Base-by-base conservation (phyloP, 2,888 invertebrate genomes). In the Trachelus iudaicus region DNA sequence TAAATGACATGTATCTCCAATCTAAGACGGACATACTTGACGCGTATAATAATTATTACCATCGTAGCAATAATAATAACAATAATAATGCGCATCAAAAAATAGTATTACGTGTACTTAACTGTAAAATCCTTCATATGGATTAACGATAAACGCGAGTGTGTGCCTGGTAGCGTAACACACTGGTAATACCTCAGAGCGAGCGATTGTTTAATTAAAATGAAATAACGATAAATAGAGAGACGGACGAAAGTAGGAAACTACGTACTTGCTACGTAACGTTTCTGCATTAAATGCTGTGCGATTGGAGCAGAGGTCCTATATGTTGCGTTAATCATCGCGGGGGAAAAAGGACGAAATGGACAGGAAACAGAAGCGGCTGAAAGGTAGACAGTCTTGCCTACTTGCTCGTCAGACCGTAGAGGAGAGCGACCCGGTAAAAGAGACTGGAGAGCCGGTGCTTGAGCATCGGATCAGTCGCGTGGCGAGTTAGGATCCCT, bases 361-460 rank as follows among this genome's bases (percentile, higher is more conserved):
- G 6, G 6, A 40, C 1, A 56, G 56, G 9, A 56, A 56, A 56
- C 9, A 56, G 56, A 56, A 56, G 23, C 9, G 23, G 23, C 40
- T 30, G 69, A 69, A 69, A 15, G 69, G 31, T 33, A 31, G 71
- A 3, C 12, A 12, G 31, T 35, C 33, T n/a, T 35, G 35, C 81
- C 80, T 84, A 88, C 75, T 85, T 84, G 76, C 81, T 85, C 82
- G 87, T 91, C 86, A 93, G 92, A 75, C 93, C 93, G 83, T 93
- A 93, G 78, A 93, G 89, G 68, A 90, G 86, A 35, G 92, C 93
- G 35, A 94, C 91, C 76, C 94, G 91, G 83, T 93, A 93, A 81
- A 93, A 92, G 87, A 94, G 92, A 79, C 92, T 91, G 30, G 94
- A 93, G 69, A 94, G 90, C 77, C 93, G 92, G 82, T 93, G 93